These are phyloP conservation scores for Nematolebias whitei DNA, from an alignment of 2,113 vertebrate genomes.

Conservation along the genomic window DNA sequence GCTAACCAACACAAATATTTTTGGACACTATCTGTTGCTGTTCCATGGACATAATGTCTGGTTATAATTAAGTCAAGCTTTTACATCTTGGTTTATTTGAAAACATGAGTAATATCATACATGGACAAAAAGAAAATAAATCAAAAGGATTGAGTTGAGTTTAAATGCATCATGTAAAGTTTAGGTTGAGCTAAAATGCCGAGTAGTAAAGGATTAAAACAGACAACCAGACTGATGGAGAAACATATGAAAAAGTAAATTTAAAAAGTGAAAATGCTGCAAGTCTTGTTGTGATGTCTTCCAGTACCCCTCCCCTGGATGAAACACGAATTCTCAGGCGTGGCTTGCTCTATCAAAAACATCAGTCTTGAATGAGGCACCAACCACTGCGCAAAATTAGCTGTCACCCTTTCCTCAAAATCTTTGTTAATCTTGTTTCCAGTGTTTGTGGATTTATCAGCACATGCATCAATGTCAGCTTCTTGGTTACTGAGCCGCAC, in stretches of 20 bases:
- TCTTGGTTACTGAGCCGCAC: slow-evolving; percentile 98
- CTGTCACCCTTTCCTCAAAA: slow-evolving; percentile 99
- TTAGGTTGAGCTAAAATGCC: slow-evolving; percentile 19
- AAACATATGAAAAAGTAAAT: slow-evolving; percentile 49
- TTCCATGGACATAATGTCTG: neutral
- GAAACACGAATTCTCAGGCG: slow-evolving; percentile 82
- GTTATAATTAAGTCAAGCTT: neutral
- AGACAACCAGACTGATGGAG: slow-evolving; percentile 11
- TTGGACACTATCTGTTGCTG: neutral
- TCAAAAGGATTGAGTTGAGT: slow-evolving; percentile 21
- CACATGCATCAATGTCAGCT: slow-evolving; percentile 99
- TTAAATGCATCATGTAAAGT: slow-evolving; percentile 19
- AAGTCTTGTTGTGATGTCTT: slow-evolving; percentile 67
- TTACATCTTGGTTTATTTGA: neutral
- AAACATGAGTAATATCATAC: slow-evolving; percentile 1
- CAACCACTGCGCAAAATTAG: slow-evolving; percentile 99
- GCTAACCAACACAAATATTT: slow-evolving; percentile 26
- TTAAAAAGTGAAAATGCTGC: slow-evolving; percentile 80
- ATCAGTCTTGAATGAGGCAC: slow-evolving; percentile 92
- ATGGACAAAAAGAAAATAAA: neutral
- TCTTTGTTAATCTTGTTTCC: slow-evolving; percentile 99
- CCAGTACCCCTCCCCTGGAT: slow-evolving; percentile 36
- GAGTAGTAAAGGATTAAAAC: slow-evolving; percentile 15
- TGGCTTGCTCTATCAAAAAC: slow-evolving; percentile 95
- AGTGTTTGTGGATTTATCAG: slow-evolving; percentile 99